Percentiles rank a stretch among this genome's conserved stretches.
Evolutionary conservation across 2,113 vertebrate species (phyloP).

Genomic region (Nycticorax nycticorax): DNA sequence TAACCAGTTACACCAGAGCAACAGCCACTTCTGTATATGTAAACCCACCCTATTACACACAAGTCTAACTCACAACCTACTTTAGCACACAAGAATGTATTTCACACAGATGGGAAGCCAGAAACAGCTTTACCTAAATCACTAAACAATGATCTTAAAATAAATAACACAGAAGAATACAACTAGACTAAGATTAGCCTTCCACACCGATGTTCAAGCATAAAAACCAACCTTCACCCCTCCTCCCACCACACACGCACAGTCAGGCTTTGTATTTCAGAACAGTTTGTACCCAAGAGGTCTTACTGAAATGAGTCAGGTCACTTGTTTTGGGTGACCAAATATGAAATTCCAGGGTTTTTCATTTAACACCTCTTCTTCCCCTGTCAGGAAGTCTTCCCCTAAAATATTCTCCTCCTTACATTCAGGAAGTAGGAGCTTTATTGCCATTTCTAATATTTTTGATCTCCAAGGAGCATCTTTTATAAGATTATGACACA

Average conservation of each 20-base stretch:
- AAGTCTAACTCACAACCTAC: not conserved
- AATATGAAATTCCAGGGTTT: constrained; percentile 14
- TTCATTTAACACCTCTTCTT: constrained; percentile 24
- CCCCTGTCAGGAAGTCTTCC: not conserved
- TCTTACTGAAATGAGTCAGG: not conserved
- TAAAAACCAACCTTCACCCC: not conserved
- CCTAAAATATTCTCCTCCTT: not conserved
- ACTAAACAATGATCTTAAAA: not conserved
- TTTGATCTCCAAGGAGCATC: constrained; percentile 6
- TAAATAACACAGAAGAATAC: not conserved
- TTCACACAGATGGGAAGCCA: not conserved
- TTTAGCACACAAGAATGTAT: not conserved
- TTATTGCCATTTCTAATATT: constrained; percentile 19
- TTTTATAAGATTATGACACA: not conserved
- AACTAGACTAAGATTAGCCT: not conserved
- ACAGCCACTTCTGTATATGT: not conserved
- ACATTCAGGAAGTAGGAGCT: constrained; percentile 13
- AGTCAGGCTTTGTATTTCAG: constrained; percentile 7
- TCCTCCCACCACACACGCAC: not conserved
- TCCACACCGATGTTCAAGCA: not conserved
- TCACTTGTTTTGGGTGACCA: constrained; percentile 23
- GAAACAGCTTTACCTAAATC: not conserved
- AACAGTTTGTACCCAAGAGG: not conserved
- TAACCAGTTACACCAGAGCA: not conserved
- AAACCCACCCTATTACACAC: not conserved